A percentile compares a stretch with the other conserved stretches of the same genome.
Evolutionary conservation across 2,113 vertebrate genomes (phyloP).

Genomic region (Pomatostomus ruficeps): DNA sequence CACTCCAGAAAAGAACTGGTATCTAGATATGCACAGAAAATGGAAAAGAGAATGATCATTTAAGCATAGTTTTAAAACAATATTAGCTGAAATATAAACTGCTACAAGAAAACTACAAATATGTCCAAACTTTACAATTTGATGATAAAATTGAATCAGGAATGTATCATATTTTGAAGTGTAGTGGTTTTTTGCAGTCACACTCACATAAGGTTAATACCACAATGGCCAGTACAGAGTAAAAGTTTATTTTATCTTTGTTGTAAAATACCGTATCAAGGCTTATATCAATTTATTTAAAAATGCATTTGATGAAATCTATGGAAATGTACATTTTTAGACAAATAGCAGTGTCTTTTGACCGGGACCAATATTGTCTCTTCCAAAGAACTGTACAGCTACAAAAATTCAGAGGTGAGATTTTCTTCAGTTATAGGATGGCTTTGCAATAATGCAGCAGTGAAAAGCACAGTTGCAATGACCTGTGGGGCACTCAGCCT

Average conservation of each 20-base stretch:
- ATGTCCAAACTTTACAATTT: background rate
- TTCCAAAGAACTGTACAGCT: background rate
- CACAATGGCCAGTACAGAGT: background rate
- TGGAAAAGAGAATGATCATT: background rate
- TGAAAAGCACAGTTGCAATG: background rate
- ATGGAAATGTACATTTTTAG: background rate
- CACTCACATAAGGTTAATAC: background rate
- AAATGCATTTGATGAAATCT: background rate
- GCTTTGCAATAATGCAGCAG: background rate
- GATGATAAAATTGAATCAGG: background rate
- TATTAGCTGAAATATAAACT: background rate
- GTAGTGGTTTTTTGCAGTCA: background rate
- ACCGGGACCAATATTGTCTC: background rate
- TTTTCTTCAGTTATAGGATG: background rate
- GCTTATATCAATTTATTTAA: background rate
- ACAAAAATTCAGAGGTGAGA: background rate
- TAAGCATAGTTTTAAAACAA: background rate
- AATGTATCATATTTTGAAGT: background rate
- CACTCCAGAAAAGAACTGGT: background rate
- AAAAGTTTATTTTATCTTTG: background rate
- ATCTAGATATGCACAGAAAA: background rate
- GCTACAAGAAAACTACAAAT: background rate
- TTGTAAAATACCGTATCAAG: background rate
- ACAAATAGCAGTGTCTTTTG: background rate
- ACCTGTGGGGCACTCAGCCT: background rate